Base-by-base conservation (phyloP, 2,888 invertebrate species). In the Agrypnus murinus region DNA sequence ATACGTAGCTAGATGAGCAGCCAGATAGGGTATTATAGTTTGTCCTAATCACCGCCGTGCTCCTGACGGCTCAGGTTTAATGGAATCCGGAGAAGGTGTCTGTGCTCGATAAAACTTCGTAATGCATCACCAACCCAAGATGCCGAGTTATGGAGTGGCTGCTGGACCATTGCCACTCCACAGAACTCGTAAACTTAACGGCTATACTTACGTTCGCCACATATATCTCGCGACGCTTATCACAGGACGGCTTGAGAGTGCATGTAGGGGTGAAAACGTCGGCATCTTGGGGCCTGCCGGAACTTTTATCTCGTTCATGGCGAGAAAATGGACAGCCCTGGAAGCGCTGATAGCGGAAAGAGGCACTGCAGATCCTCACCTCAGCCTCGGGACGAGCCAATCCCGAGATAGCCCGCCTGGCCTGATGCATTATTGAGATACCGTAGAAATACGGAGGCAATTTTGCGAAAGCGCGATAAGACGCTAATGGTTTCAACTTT, bases 401-500 rank as follows among this genome's bases (percentile, higher is more conserved):
- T 73, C 73, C 75, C 67, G 72, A 73, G 73, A 74, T 76, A 75
- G 76, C 71, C 71, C 67, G 66, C 65, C 69, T 63, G 68, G 75
- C 74, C 77, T 77, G 81, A 81, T 81, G 80, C 81, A 82, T 81
- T 80, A 81, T 80, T 81, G 80, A 81, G 81, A 80, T 81, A 81
- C 76, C 77, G 76, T 82, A 81, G 84, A 87, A 87, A 87, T 87
- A 87, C 86, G 86, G 86, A 82, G 82, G 86, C 86, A 86, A 86
- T 87, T 86, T 82, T 81, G 82, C 79, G 79, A 80, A 79, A 81
- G 83, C 81, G 83, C 86, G 87, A 87, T 87, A 87, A 87, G 87
- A 87, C 87, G 87, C 83, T 88, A 88, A 88, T 87, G 87, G 87
- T 84, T 87, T 86, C 88, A 87, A 88, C 87, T 88, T 88, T 87